Base-by-base conservation (phyloP, 2,113 vertebrate genomes). In the Rhadina sibilatrix region DNA sequence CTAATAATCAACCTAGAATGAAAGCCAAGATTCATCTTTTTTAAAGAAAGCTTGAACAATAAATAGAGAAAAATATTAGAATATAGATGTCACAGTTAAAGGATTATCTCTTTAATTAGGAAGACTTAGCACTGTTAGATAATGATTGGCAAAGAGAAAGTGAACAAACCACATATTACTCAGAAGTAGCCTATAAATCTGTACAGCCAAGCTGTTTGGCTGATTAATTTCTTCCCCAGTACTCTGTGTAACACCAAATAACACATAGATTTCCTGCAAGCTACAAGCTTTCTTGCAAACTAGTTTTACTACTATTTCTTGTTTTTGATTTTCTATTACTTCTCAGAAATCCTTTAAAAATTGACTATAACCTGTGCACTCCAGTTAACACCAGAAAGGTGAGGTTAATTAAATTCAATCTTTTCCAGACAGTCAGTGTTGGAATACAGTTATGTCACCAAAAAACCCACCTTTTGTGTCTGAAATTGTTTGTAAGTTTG, bases 71-170 rank as follows among this genome's bases (percentile, higher is more conserved):
- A 96, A 97, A 95, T 95, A 95, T 94, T 81, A 78, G 80, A 92
- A 92, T 97, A 96, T 95, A 93, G 79, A 97, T 97, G 97, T 95
- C 89, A 81, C 77, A 95, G 59, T 94, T 96, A 94, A 72, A 93
- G 79, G 72, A 89, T 94, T 61, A 92, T 93, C 40, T 42, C 92
- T 97, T 96, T 95, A 97, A 95, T 96, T 97, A 96, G 84, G 74
- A 95, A 96, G 71, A 24, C 65, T 91, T 96, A 92, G 47, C 33
- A 91, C 61, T 87, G 49, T 82, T 94, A 86, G 80, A 86, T 87
- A 93, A 68, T 70, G 54, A 30, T 69, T 88, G 37, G 54, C 88
- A 91, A 92, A 69, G 59, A 80, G 87, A 93, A 95, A 88, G 60
- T 79, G 87, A 94, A 54, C 64, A 91, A 91, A 83, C 52, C 72